Evolutionary conservation across 2,113 vertebrate genomes (phyloP).

Genomic region (Apodemus speciosus): DNA sequence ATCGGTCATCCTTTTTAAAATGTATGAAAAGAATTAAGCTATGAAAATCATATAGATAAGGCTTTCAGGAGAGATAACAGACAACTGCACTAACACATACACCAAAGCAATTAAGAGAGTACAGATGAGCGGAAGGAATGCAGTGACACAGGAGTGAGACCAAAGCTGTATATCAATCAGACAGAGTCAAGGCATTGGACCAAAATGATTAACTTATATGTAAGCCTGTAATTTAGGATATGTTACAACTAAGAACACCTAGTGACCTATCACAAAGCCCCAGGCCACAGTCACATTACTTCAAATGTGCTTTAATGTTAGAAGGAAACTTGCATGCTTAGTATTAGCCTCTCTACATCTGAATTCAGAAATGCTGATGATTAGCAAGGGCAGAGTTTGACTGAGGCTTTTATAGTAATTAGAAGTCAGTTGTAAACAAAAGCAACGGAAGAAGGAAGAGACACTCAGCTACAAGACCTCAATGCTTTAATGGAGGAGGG

Average conservation of each 20-base stretch:
- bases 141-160: not conserved
- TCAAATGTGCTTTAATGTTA: not conserved
- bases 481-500: not conserved
- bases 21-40: not conserved
- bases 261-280: not conserved
- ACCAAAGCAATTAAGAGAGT: not conserved
- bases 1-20: not conserved
- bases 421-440: not conserved
- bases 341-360: not conserved
- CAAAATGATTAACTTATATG: not conserved
- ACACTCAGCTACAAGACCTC: not conserved
- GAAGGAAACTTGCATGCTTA: not conserved
- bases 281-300: not conserved
- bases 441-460: not conserved
- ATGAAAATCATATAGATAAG: not conserved
- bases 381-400: not conserved
- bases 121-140: not conserved
- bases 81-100: not conserved
- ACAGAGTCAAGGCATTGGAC: not conserved
- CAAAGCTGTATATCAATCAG: not conserved
- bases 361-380: not conserved
- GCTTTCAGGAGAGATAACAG: not conserved
- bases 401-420: not conserved
- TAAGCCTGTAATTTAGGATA: not conserved
- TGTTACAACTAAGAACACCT: not conserved